Evolutionary conservation across 2,113 vertebrate genomes (phyloP), one percentile per base, ranked within the genome.

Genomic region (Cololabis saira): DNA sequence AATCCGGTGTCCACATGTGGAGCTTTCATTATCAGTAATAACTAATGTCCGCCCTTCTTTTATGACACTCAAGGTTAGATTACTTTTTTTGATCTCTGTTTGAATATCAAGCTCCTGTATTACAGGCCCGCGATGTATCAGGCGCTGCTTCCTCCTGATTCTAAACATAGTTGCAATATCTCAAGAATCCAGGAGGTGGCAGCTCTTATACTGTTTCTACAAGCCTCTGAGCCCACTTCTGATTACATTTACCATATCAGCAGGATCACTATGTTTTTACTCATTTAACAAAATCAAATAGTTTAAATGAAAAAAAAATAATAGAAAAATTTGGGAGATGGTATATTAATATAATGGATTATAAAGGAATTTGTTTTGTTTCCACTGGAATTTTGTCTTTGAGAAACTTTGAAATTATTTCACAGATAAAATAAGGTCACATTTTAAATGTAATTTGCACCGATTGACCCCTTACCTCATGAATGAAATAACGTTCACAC

Each of bases 161-260:
- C 82, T 47, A 24, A 75, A 19, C 9, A 44, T 14, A 9, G 42
- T n/a, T 87, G 85, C 74, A 89, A 90, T 83, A 81, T 80, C 18
- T 19, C 2, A 61, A 74, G 15, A 63, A 22, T 71, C 92, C 93
- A 94, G 92, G 79, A 93, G 92, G 92, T 91, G 93, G 93, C 91
- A 92, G 90, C 90, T 90, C 55, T 69, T 91, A 80, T 81, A 89
- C 92, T 93, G 75, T 89, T 89, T 90, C 90, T 62, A 78, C 73
- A 64, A 59, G 49, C 74, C 54, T 53, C 17, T 52, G 27, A 67
- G 13, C 41, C 27, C 18, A 42, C 37, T 19, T 16, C 50, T 17
- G 21, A 30, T 40, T 12, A 44, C 42, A 56, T 30, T 37, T n/a
- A 21, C 15, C 16, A 22, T 47, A 49, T 30, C 37, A 41, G 27